Percentiles rank a stretch among this genome's conserved stretches.
Conservation (phyloP, 2,113 vertebrate species). For the Megalops atlanticus region DNA sequence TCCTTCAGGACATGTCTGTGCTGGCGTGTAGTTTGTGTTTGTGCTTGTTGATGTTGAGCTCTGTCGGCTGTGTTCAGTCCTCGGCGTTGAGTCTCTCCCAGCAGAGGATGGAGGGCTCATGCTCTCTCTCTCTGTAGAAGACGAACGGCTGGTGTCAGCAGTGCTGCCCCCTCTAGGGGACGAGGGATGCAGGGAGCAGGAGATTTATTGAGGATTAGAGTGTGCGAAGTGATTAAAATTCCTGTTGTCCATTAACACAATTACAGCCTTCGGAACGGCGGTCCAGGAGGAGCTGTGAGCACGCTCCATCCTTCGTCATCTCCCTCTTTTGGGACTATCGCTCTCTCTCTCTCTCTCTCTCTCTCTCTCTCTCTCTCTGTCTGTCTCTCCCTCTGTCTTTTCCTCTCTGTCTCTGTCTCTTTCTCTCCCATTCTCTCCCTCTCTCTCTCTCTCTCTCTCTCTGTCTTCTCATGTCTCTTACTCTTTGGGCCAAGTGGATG, state of each 20-base stretch:
- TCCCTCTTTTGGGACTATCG: neutral
- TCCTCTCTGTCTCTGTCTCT: neutral
- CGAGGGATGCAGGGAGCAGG: slow-evolving; percentile 38
- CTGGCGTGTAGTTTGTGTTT: neutral
- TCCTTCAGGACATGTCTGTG: too few relatives aligned
- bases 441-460: neutral
- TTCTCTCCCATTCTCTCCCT: neutral
- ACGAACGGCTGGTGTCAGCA: neutral
- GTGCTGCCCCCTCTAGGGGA: slow-evolving; percentile 44
- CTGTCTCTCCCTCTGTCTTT: neutral
- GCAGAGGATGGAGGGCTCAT: too few relatives aligned
- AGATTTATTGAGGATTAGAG: slow-evolving; percentile 49
- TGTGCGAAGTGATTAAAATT: slow-evolving; percentile 60
- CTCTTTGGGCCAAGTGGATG: too few relatives aligned
- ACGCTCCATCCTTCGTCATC: neutral
- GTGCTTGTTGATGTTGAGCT: neutral
- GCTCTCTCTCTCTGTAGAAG: neutral
- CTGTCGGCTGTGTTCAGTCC: neutral
- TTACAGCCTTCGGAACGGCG: neutral
- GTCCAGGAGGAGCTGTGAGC: slow-evolving; percentile 8
- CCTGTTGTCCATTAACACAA: slow-evolving; percentile 29
- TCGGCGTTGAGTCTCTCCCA: too few relatives aligned
- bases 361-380: neutral
- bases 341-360: slow-evolving; percentile 1
- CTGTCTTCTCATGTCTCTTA: too few relatives aligned